phyloP scores from a whole-genome alignment of 2,797 vertebrate genomes.

The Sebastes kiyomatsui region DNA sequence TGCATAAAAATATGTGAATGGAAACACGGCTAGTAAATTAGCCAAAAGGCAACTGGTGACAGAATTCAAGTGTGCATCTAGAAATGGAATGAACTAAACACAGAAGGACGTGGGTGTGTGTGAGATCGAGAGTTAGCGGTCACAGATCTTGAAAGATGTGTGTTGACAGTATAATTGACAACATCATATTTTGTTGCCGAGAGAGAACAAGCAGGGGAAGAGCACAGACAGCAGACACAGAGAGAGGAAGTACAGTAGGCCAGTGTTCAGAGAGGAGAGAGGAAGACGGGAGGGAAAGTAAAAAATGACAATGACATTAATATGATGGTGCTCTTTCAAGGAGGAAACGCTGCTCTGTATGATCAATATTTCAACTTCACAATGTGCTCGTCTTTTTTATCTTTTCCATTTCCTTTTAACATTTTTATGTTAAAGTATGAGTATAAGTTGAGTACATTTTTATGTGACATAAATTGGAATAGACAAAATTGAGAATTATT shows the following conservation, averaged over 20 bases:
- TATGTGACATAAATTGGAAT: not conserved
- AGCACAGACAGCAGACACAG: not conserved
- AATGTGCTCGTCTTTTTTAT: not conserved
- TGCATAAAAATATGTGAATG: not conserved
- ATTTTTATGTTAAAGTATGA: not conserved
- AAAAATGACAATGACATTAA: not conserved
- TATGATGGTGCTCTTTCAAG: not conserved
- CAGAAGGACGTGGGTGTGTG: not conserved
- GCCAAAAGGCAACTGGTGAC: not conserved
- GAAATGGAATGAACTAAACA: not conserved
- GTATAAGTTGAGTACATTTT: not conserved
- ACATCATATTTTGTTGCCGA: not conserved
- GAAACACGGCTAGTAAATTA: not conserved
- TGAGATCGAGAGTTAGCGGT: not conserved
- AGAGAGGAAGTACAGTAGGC: not conserved
- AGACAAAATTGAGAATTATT: not conserved
- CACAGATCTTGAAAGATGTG: not conserved
- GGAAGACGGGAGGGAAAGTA: not conserved
- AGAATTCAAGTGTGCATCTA: not conserved
- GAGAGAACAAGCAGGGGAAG: not conserved
- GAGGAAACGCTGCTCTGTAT: not conserved
- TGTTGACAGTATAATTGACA: constrained; percentile 19
- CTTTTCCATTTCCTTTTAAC: not conserved
- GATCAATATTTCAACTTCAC: not conserved
- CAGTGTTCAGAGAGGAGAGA: not conserved